Conservation (phyloP, 2,113 vertebrate species). For the Hoplias malabaricus region DNA sequence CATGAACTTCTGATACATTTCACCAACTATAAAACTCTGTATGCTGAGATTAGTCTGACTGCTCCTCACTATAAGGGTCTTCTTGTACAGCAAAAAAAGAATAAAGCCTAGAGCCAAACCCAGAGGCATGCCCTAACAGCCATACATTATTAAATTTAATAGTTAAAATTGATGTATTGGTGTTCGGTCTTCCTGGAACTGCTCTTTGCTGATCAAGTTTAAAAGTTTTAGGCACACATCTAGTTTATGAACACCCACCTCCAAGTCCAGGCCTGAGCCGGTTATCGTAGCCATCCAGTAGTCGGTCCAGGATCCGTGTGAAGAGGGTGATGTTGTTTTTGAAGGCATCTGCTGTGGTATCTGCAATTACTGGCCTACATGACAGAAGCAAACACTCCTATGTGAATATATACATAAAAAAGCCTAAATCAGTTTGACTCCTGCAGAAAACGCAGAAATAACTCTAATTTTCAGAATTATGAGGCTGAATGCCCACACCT, state of each 20-base stretch:
- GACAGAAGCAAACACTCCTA: background rate
- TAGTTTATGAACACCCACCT: constrained; percentile 77
- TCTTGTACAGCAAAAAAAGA: background rate
- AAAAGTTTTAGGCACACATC: background rate
- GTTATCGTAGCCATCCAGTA: constrained; percentile 98
- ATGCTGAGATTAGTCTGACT: background rate
- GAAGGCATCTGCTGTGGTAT: constrained; percentile 87
- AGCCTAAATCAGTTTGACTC: background rate
- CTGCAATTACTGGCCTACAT: constrained; percentile 84
- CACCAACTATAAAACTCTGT: background rate
- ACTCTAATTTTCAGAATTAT: background rate
- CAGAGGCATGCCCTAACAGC: background rate
- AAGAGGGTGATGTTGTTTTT: constrained; percentile 99
- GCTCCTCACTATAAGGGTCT: background rate
- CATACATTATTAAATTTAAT: background rate
- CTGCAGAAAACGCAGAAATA: background rate
- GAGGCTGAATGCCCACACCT: background rate
- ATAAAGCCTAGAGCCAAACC: background rate
- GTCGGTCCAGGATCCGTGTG: constrained; percentile 96
- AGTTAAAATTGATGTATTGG: too few relatives aligned
- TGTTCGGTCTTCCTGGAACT: background rate
- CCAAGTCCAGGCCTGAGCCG: constrained; percentile 95
- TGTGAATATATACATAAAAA: background rate
- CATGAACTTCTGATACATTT: background rate
- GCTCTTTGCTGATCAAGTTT: background rate